These are phyloP conservation scores for Epinotia demarniana DNA, from an alignment of 2,888 invertebrate genomes.

Conservation along the genomic window DNA sequence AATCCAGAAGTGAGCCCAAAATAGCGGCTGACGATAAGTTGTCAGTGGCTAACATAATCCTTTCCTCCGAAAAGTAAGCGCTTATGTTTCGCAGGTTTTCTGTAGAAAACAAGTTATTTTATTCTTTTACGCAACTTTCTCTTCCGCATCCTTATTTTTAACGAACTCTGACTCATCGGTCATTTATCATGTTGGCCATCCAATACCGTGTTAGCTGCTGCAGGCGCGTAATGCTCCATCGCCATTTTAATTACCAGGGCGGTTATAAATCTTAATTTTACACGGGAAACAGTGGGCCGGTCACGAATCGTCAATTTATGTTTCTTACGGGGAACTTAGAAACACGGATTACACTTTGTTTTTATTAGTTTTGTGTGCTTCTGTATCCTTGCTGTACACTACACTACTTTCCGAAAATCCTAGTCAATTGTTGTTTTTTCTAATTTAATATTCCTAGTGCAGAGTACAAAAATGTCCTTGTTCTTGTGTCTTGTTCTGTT, in stretches of 20 bases:
- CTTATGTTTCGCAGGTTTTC: background rate
- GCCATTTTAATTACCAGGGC: conserved; percentile 43
- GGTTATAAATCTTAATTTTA: conserved; percentile 48
- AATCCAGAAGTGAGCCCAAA: too few species aligned
- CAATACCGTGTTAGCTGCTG: conserved; percentile 34
- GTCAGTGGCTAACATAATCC: background rate
- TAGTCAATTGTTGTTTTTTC: conserved; percentile 4
- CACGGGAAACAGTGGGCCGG: conserved; percentile 39
- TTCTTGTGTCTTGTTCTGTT: too few species aligned
- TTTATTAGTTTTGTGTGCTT: conserved; percentile 31
- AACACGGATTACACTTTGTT: conserved; percentile 37
- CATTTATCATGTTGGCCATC: conserved; percentile 41
- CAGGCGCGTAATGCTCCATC: conserved; percentile 35
- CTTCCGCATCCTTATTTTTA: background rate
- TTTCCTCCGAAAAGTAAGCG: background rate
- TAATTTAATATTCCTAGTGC: conserved; percentile 11
- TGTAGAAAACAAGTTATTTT: too few species aligned
- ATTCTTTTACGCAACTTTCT: background rate
- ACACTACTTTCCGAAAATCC: conserved; percentile 33
- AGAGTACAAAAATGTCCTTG: conserved; percentile 1
- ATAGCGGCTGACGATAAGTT: too few species aligned
- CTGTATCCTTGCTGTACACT: conserved; percentile 14
- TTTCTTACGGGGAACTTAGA: conserved; percentile 39
- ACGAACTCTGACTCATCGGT: conserved; percentile 33
- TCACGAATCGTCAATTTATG: conserved; percentile 48